Evolutionary conservation across 1,140 invertebrate genomes (phyloP), one percentile per base, ranked within the genome.

Genomic region (Heliconius melpomene): DNA sequence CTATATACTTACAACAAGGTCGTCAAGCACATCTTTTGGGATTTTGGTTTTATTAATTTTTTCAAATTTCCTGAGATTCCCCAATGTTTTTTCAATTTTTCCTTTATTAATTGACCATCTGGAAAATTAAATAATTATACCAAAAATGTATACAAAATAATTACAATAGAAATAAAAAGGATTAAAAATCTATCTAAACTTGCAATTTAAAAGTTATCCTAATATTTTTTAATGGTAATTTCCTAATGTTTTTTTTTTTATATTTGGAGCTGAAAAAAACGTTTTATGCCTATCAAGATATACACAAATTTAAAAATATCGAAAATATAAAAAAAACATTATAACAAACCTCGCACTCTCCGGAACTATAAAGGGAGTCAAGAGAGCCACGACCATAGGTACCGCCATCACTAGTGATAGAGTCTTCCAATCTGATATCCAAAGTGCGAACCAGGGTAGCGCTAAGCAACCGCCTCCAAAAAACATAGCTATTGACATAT

Each of bases 61-160:
- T 86, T 97, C 97, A 87, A 98, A 97, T 87, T 96, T 96, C 74
- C 94, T 95, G 8, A 98, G 90, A 50, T 98, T 97, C 20, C 88
- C 86, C 20, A 97, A 95, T 5, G 97, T 97, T 86, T 96, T 95
- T 60, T 97, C 96, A 0, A 97, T 94, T 72, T 73, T 75, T 1
- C 95, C 95, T 81, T 91, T 90, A 3, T 94, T 94, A 18, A 95
- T 87, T 18, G 95, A 84, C 95, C 95, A 96, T 77, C 95, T 95
- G 20, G 32, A 36, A 36, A 36, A 1, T 36, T 36, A 1, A 36
- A 36, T 36, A 36, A 36, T 7, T 36, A 36, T 36, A 36, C 32
- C 7, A 3, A 36, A 36, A 36, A 36, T 36, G 32, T 7, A 36
- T 32, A 32, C 29, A 32, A 32, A 32, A 32, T 3, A 32, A 32